phyloP scores from a whole-genome alignment of 2,113 vertebrate genomes.

The Phalacrocorax brasilianus region DNA sequence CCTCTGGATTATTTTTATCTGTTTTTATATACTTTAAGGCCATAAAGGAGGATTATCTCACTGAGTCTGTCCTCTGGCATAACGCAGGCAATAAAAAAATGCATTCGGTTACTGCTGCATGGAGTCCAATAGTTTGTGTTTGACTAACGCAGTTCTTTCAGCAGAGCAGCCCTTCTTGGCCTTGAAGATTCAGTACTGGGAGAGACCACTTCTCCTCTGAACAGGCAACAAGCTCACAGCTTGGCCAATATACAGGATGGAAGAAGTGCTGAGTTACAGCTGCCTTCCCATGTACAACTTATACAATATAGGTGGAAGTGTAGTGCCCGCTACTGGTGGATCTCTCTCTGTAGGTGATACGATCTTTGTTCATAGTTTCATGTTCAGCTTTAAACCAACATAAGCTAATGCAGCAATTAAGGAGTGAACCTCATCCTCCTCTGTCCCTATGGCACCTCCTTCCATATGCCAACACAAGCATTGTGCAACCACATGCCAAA shows the following conservation, averaged over 20 bases:
- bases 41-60: slow-evolving; percentile 34
- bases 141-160: neutral
- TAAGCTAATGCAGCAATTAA: neutral
- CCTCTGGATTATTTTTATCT: slow-evolving; percentile 32
- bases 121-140: slow-evolving; percentile 8
- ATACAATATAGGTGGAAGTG: accelerated
- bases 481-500: accelerated
- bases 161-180: neutral
- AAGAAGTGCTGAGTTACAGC: neutral
- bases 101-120: neutral
- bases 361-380: neutral
- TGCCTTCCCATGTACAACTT: neutral
- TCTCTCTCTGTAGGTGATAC: neutral
- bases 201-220: neutral
- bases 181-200: neutral
- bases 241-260: neutral
- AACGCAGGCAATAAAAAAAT: neutral
- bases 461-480: neutral
- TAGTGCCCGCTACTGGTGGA: neutral
- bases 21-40: slow-evolving; percentile 18
- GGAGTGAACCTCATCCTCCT: neutral
- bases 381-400: neutral
- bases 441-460: neutral
- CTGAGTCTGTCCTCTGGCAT: slow-evolving; percentile 13
- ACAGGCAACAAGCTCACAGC: neutral